Base-by-base conservation (phyloP, 2,888 invertebrate species). In the Nemapogon koenigi region DNA sequence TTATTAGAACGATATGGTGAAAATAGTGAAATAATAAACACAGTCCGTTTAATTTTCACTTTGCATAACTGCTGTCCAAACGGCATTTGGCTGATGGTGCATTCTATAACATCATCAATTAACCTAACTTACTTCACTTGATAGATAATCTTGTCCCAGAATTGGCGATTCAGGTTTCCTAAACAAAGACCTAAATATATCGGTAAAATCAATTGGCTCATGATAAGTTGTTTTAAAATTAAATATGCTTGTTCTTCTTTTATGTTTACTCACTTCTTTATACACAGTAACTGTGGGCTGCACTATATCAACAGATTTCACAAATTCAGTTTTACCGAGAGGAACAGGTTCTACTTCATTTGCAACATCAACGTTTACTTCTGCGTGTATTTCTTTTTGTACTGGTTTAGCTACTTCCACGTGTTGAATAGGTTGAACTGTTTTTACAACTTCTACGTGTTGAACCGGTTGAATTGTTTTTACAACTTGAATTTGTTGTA, bases 231-330 rank as follows among this genome's bases (percentile, higher is more conserved):
- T 41, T 25, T 13, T 22, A 10, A 3, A 31, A 38, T 43, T 44
- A 38, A 41, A 46, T 18, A 38, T 37, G 29, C 42, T 29, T 16
- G 41, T 33, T 44, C 38, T 40, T 51, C 49, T 45, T 16, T 33
- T 13, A 35, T 4, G 16, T 27, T 50, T 62, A 73, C 73, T 73
- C 63, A 76, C 73, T 63, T 76, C 71, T 58, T 71, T 65, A 2
- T 63, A 56, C 39, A 63, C 33, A 13, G 33, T 33, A 16, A 37
- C 37, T 10, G 37, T 28, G 35, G 41, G 15, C 26, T 59, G 32
- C 39, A 50, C 48, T 42, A 56, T 49, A 36, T 57, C 42, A 16
- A 54, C 46, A 15, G 50, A 42, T 29, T 51, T 50, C 6, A 48
- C 47, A 22, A 11, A 13, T 16, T 53, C 40, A 16, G 30, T 40